These are phyloP conservation scores for Drosophila diplacantha DNA, from an alignment of 2,888 invertebrate species.

Conservation along the genomic window DNA sequence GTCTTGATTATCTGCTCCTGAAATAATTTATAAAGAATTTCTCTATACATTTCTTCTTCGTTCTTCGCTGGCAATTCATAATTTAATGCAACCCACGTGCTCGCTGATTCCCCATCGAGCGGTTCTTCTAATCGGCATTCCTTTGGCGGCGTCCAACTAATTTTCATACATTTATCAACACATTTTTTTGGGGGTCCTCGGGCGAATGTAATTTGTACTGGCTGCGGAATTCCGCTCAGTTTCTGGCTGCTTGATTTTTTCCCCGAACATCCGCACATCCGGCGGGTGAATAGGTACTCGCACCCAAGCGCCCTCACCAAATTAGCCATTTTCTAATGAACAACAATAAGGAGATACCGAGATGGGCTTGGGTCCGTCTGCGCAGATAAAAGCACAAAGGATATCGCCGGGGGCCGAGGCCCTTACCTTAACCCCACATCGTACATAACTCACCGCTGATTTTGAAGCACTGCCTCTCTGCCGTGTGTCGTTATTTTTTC, in stretches of 20 bases:
- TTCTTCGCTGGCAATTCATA: background rate
- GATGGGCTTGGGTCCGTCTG: constrained; percentile 34
- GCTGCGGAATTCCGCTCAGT: constrained; percentile 17
- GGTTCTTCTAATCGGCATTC: constrained; percentile 24
- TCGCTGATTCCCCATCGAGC: background rate
- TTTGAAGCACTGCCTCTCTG: constrained; percentile 27
- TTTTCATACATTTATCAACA: constrained; percentile 50
- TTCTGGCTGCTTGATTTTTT: constrained; percentile 29
- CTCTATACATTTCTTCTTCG: too few species aligned
- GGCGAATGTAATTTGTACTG: constrained; percentile 54
- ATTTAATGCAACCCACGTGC: background rate
- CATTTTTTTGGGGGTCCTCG: constrained; percentile 27
- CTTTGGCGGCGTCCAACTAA: constrained; percentile 22
- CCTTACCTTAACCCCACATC: constrained; percentile 13
- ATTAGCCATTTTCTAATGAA: constrained; percentile 53
- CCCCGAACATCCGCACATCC: constrained; percentile 33
- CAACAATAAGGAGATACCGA: constrained; percentile 48
- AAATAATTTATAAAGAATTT: background rate
- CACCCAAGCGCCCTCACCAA: constrained; percentile 29
- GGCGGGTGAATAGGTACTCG: constrained; percentile 39
- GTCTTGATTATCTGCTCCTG: background rate
- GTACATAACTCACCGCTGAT: constrained; percentile 42
- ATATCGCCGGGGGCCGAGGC: constrained; percentile 55
- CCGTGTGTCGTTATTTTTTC: constrained; percentile 6
- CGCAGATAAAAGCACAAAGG: constrained; percentile 60